Percentiles rank a stretch among this genome's conserved stretches.
Evolutionary conservation across 2,797 vertebrate genomes (phyloP).

Genomic region (Cetoscarus ocellatus): DNA sequence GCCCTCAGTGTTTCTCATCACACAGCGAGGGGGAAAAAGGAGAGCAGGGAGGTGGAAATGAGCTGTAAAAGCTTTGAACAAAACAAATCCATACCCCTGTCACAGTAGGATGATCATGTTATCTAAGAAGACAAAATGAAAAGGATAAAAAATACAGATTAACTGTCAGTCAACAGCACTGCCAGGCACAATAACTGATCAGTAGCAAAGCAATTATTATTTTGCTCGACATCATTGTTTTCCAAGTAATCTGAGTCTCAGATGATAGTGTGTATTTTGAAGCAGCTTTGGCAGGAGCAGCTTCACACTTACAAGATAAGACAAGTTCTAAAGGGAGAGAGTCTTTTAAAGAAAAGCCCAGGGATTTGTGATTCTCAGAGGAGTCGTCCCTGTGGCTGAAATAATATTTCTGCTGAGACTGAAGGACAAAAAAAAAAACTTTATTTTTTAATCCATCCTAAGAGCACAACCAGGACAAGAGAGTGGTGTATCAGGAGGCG

Average conservation of each 20-base stretch:
- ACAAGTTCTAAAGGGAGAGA: conserved; percentile 44
- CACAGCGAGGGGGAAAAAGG: conserved; percentile 20
- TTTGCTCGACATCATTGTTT: conserved; percentile 29
- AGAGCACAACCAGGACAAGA: conserved; percentile 70
- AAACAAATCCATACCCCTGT: conserved; percentile 45
- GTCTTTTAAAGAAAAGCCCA: conserved; percentile 48
- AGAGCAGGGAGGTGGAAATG: conserved; percentile 16
- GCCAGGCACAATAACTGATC: conserved; percentile 48
- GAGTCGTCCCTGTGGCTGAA: conserved; percentile 47
- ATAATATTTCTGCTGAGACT: conserved; percentile 61
- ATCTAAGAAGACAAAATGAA: conserved; percentile 33
- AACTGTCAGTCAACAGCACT: conserved; percentile 37
- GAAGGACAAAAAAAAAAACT: conserved; percentile 61
- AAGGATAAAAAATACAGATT: conserved; percentile 22
- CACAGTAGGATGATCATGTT: conserved; percentile 28
- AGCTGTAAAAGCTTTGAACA: conserved; percentile 26
- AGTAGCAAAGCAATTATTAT: conserved; percentile 38
- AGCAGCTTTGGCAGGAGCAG: conserved; percentile 14
- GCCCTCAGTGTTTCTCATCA: conserved; percentile 43
- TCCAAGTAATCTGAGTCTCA: conserved; percentile 44
- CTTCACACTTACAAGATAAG: conserved; percentile 39
- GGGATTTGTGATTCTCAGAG: conserved; percentile 47
- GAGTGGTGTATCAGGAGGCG: conserved; percentile 62
- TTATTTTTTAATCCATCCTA: conserved; percentile 66
- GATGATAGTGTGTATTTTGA: conserved; percentile 41